Conservation (phyloP, 2,113 vertebrate genomes). For the Machaerirhynchus nigripectus region DNA sequence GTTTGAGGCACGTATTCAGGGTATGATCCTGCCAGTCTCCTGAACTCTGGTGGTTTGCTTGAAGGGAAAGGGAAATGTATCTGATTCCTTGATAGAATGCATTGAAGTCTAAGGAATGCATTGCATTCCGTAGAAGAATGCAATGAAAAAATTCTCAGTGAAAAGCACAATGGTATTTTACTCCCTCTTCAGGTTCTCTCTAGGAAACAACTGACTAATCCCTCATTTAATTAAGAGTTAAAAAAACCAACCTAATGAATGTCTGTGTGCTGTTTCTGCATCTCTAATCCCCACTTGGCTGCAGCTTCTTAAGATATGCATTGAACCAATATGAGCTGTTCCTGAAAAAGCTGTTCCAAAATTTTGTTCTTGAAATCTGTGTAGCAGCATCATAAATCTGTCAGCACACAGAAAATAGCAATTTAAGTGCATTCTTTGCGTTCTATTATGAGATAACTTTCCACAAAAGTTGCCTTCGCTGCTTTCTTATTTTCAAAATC, state of each 20-base stretch:
- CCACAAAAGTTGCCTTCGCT: background rate
- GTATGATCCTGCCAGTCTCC: background rate
- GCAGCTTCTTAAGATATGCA: background rate
- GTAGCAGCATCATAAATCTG: background rate
- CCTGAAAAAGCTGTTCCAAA: background rate
- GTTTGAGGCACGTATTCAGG: background rate
- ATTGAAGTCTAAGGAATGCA: too few relatives aligned
- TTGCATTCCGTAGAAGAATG: background rate
- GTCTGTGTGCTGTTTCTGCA: background rate
- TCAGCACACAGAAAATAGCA: background rate
- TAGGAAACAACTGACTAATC: background rate
- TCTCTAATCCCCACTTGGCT: background rate
- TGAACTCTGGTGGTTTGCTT: background rate
- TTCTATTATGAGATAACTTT: background rate
- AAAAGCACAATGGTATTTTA: background rate
- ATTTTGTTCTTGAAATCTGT: background rate
- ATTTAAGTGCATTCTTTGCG: background rate
- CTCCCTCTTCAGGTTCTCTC: background rate
- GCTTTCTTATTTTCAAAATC: background rate
- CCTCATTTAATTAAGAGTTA: background rate
- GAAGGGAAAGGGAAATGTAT: background rate
- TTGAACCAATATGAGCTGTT: background rate
- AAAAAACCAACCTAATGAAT: accelerated
- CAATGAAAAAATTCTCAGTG: background rate
- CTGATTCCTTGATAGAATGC: background rate